Percentiles rank a stretch among this genome's conserved stretches.
Evolutionary conservation across 2,888 invertebrate genomes (phyloP).

Genomic region (Limnephilus lunatus): DNA sequence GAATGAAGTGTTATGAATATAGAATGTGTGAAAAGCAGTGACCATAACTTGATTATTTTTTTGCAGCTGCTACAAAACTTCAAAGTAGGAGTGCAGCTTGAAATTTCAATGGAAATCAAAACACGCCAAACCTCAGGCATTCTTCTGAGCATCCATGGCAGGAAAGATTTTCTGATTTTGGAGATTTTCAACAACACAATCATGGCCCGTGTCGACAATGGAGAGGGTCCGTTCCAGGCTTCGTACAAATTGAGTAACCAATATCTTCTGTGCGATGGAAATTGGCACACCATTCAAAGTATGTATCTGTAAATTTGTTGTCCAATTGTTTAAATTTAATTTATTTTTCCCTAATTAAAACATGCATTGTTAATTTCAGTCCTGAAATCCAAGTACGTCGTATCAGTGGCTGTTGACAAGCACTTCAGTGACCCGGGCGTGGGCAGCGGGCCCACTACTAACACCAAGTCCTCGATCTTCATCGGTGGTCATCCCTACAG

Average conservation of each 20-base stretch:
- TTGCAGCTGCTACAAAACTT: conserved; percentile 81
- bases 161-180: conserved; percentile 88
- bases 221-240: conserved; percentile 87
- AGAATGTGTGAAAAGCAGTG: neutral
- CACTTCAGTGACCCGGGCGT: conserved; percentile 85
- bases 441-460: conserved; percentile 82
- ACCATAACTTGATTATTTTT: neutral
- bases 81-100: conserved; percentile 87
- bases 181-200: conserved; percentile 93
- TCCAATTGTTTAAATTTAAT: neutral
- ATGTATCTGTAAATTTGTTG: neutral
- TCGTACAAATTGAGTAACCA: conserved; percentile 82
- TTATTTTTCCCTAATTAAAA: conserved; percentile 3
- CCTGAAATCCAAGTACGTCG: conserved; percentile 93
- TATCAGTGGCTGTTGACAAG: conserved; percentile 91
- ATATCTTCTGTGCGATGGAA: conserved; percentile 92
- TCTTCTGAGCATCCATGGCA: conserved; percentile 90
- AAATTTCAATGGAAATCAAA: conserved; percentile 90
- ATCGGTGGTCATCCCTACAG: conserved; percentile 90
- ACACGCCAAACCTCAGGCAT: conserved; percentile 91
- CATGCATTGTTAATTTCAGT: conserved; percentile 75
- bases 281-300: conserved; percentile 93
- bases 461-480: conserved; percentile 89
- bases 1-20: neutral
- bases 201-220: conserved; percentile 89